These are phyloP conservation scores for Drosophila hamatofila DNA, from an alignment of 2,888 invertebrate genomes.

Conservation along the genomic window DNA sequence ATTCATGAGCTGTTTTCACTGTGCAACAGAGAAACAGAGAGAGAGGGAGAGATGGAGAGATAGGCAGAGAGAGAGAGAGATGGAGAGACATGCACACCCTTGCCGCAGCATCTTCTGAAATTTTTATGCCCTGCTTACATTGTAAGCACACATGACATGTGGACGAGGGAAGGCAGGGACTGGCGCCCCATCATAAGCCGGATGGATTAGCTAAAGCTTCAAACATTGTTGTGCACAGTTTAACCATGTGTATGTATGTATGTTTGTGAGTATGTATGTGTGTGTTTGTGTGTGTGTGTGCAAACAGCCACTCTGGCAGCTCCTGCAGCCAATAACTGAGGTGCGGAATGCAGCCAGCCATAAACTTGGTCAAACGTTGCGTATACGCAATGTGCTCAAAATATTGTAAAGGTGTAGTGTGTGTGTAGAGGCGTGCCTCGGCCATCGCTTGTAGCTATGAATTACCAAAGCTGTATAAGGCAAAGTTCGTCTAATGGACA, in stretches of 20 bases:
- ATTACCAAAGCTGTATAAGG: conserved; percentile 3
- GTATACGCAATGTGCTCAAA: conserved; percentile 42
- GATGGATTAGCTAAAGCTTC: conserved; percentile 25
- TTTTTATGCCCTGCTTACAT: conserved; percentile 44
- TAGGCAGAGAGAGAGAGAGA: too few relatives aligned
- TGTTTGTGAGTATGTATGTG: conserved; percentile 22
- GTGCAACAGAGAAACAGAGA: not conserved
- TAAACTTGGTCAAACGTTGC: conserved; percentile 35
- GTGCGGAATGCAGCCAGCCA: conserved; percentile 39
- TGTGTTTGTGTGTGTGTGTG: conserved; percentile 20
- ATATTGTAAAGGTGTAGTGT: not conserved
- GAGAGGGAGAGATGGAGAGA: too few relatives aligned
- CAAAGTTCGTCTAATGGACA: not conserved
- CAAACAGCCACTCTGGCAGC: conserved; percentile 49
- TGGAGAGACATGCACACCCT: not conserved
- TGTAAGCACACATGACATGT: conserved; percentile 28
- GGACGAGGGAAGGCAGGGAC: not conserved
- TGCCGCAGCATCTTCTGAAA: conserved; percentile 29
- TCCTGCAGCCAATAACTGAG: conserved; percentile 35
- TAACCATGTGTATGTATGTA: not conserved
- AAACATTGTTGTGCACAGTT: conserved; percentile 52
- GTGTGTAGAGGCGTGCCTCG: conserved; percentile 5
- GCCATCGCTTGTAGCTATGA: not conserved
- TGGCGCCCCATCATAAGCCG: conserved; percentile 11
- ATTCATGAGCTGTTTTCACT: conserved; percentile 48